Evolutionary conservation across 2,888 invertebrate genomes (phyloP).

Genomic region (Lasioglossum figueresi): DNA sequence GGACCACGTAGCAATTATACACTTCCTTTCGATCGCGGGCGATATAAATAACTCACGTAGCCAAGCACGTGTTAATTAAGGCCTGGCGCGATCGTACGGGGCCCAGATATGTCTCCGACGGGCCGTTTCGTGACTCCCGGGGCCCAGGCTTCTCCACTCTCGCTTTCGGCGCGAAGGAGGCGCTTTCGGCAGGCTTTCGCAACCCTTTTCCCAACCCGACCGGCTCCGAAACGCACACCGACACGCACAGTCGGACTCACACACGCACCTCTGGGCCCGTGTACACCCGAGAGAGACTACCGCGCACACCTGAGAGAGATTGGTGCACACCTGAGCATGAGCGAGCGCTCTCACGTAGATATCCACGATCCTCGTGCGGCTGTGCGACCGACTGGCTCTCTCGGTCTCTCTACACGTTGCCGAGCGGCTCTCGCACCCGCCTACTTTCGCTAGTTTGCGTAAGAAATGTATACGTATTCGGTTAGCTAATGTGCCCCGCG

Average conservation of each 20-base stretch:
- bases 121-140: constrained; percentile 50
- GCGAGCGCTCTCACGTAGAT: constrained; percentile 52
- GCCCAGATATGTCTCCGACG: constrained; percentile 55
- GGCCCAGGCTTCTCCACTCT: constrained; percentile 63
- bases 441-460: constrained; percentile 83
- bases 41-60: constrained; percentile 60
- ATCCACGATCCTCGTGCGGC: constrained; percentile 26
- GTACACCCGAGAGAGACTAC: neutral
- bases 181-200: constrained; percentile 76
- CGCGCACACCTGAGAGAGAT: neutral
- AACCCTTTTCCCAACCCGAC: constrained; percentile 76
- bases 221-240: constrained; percentile 61
- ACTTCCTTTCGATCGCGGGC: constrained; percentile 42
- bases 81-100: constrained; percentile 46
- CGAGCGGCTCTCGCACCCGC: constrained; percentile 70
- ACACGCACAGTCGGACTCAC: constrained; percentile 19
- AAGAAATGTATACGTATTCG: constrained; percentile 78
- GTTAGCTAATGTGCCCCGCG: constrained; percentile 75
- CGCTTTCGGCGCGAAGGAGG: constrained; percentile 69
- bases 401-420: constrained; percentile 44
- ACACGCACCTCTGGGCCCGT: neutral
- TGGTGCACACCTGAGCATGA: neutral
- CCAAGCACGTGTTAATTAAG: constrained; percentile 61
- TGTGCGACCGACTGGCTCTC: constrained; percentile 29
- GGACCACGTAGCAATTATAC: constrained; percentile 44